Evolutionary conservation across 92 coral and sea anemone genomes (phyloP), one percentile per base, ranked within the genome.

Genomic region (Paramuricea clavata): DNA sequence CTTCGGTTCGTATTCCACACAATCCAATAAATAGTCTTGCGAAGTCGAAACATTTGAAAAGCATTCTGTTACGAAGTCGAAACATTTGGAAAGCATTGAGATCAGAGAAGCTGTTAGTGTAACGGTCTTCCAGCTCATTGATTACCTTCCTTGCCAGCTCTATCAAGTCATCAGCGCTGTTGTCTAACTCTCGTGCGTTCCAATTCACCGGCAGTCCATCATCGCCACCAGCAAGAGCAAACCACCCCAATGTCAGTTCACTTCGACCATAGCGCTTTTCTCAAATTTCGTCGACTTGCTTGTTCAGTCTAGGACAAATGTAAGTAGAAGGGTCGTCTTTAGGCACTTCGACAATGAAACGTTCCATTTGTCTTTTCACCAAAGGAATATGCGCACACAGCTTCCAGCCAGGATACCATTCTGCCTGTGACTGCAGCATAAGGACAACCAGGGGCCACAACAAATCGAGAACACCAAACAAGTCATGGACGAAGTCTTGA

Each of bases 41-140:
- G n/a, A 75, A 75, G 77, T 71, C 77, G 49, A 71, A 71, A 25
- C 77, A 71, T 71, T 71, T 41, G 0, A 52, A 35, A 7, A 71
- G 77, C 49, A 71, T 12, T 5, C 77, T n/a, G n/a, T n/a, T 23
- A 64, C 81, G n/a, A 75, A 75, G 77, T 71, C 77, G 49, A 71
- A 71, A 25, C 77, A 71, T 71, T 71, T 41, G 0, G 77, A 35
- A 7, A 71, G 77, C 52, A 52, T 71, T 71, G 10, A 71, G 52
- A 26, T 71, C 54, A 35, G 77, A 71, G 54, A 71, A 71, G 52
- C 77, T 35, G 35, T 39, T 35, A 1, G 2, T 35, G 30, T 6
- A 69, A 6, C 76, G 76, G 1, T 6, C 76, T 3, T 69, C 76
- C 76, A 69, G 1, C 76, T 71, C 6, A 1, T n/a, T 11, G 25